Percentiles rank a stretch among this genome's conserved stretches.
These are phyloP conservation scores for Oreotrochilus melanogaster DNA, from an alignment of 2,113 vertebrate species.

Conservation along the genomic window DNA sequence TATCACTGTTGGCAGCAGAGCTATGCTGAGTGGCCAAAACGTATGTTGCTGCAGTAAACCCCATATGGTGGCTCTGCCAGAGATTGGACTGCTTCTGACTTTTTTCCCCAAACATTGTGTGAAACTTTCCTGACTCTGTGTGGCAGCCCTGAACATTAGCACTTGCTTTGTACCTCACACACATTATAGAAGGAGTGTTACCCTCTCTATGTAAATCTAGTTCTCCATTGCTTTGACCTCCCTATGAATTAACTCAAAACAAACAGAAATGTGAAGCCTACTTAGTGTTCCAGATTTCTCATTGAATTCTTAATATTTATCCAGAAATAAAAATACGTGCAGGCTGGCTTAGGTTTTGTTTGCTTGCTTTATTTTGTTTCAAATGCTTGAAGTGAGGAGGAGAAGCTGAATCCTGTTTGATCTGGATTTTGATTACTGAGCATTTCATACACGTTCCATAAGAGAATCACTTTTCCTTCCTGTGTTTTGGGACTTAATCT, in stretches of 20 bases:
- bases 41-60: constrained; percentile 53
- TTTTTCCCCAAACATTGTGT: not conserved
- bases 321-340: not conserved
- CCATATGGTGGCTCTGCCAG: constrained; percentile 63
- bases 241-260: not conserved
- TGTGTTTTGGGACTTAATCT: not conserved
- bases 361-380: constrained; percentile 21
- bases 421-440: not conserved
- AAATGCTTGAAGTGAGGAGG: not conserved
- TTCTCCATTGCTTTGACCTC: not conserved
- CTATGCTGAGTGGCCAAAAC: constrained; percentile 37
- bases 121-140: constrained; percentile 52
- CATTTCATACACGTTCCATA: not conserved
- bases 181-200: not conserved
- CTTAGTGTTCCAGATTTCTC: constrained; percentile 6
- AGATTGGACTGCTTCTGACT: constrained; percentile 4
- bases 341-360: constrained; percentile 19
- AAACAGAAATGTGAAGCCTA: constrained; percentile 21
- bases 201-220: not conserved
- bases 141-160: constrained; percentile 33
- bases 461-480: not conserved
- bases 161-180: not conserved
- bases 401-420: not conserved
- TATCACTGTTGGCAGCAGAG: constrained; percentile 50
- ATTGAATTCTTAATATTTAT: constrained; percentile 4